Conservation (phyloP, 2,113 vertebrate genomes). For the Pagrus major region DNA sequence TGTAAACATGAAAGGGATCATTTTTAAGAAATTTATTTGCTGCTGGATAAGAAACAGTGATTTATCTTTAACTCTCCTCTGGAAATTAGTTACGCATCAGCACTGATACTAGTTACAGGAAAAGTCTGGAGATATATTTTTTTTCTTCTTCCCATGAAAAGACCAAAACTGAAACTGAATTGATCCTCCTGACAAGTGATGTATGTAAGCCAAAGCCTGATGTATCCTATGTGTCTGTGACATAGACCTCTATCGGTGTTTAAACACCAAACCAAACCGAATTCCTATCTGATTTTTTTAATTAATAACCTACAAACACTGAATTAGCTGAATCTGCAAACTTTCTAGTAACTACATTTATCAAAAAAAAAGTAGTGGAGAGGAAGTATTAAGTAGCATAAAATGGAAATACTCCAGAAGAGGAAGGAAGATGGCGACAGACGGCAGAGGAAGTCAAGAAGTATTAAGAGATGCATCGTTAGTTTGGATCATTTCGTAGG, state of each 20-base stretch:
- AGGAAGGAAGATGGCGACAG: too few species aligned
- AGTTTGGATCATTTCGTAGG: not conserved
- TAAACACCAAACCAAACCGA: too few species aligned
- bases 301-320: too few species aligned
- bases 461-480: not conserved
- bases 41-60: not conserved
- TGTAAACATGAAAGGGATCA: constrained; percentile 8
- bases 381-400: too few species aligned
- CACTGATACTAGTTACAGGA: not conserved
- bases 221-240: not conserved
- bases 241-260: not conserved
- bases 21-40: not conserved
- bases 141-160: not conserved
- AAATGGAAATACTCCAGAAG: too few species aligned
- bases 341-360: too few species aligned
- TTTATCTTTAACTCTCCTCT: not conserved
- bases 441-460: not conserved
- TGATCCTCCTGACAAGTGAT: constrained; percentile 1
- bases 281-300: too few species aligned
- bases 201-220: not conserved
- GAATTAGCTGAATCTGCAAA: too few species aligned
- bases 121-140: not conserved
- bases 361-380: too few species aligned
- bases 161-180: not conserved
- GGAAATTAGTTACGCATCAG: not conserved